Evolutionary conservation across 2,113 vertebrate species (phyloP).

Genomic region (Sinocyclocheilus anophthalmus): DNA sequence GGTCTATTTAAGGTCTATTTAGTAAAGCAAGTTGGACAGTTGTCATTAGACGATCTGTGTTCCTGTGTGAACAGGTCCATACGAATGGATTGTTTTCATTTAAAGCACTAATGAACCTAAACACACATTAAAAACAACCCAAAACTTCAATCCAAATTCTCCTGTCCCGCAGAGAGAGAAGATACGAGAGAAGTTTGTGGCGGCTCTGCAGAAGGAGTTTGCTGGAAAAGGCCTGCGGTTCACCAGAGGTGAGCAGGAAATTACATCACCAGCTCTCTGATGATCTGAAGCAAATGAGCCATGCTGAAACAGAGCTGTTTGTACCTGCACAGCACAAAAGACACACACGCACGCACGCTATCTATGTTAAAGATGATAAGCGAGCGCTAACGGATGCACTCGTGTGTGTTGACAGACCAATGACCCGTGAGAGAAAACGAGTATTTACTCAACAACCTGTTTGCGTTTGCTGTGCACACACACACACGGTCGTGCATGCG

Average conservation of each 20-base stretch:
- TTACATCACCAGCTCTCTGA: constrained; percentile 10
- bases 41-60: neutral
- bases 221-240: constrained; percentile 93
- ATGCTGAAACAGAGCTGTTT: neutral
- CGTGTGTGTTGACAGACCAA: neutral
- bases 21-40: neutral
- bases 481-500: accelerated
- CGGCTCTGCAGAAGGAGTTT: constrained; percentile 91
- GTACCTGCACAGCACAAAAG: neutral
- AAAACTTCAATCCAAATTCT: neutral
- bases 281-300: constrained; percentile 35
- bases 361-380: constrained; percentile 1
- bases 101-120: neutral
- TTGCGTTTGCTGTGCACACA: neutral
- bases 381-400: neutral
- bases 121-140: neutral
- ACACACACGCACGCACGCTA: neutral
- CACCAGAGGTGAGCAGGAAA: constrained; percentile 83
- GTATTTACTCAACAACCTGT: neutral
- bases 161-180: constrained; percentile 83
- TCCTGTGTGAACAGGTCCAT: neutral
- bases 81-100: neutral
- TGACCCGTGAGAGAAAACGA: neutral
- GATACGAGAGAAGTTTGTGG: constrained; percentile 95
- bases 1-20: neutral